Base-by-base conservation (phyloP, 2,888 invertebrate species). In the Malacosoma neustria region DNA sequence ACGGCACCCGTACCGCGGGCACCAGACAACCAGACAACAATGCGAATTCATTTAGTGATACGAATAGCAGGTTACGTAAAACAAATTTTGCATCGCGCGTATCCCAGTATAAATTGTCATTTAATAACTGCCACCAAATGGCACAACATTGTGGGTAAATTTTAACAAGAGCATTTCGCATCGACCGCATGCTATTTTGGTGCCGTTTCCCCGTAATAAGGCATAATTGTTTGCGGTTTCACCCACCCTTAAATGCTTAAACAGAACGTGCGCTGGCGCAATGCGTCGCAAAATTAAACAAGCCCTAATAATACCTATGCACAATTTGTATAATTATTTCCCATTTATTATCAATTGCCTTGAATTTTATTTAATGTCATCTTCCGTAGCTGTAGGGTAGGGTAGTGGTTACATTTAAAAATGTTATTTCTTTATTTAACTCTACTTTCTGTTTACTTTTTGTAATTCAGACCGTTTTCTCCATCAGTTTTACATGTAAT, bases 161-260 rank as follows among this genome's bases (percentile, higher is more conserved):
- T 64, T 61, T 62, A 59, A 62, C 59, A 57, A 56, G 57, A 58
- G 48, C 44, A 48, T 49, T 52, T 54, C 48, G 45, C 61, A 50
- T 60, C 54, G 48, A 65, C 67, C 66, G 60, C 66, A 68, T 64
- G 58, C 54, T 59, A 55, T 64, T 69, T 65, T 55, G 59, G 51
- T 56, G 48, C 49, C 40, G 53, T 63, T 66, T 63, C 58, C 54
- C 61, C 55, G 42, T 54, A 64, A 60, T 61, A 61, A 61, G 41
- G 43, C 43, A 46, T 72, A 74, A 77, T 75, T 63, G 67, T 51
- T 45, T 77, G 76, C 58, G 77, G 77, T 77, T 54, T 48, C 43
- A 46, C 52, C 57, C 58, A 58, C 65, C 65, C 66, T 61, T 66
- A 66, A 72, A 70, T 69, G 70, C 56, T 68, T 64, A 65, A 61